phyloP scores from a whole-genome alignment of 2,113 vertebrate species.

The Seriola quinqueradiata region DNA sequence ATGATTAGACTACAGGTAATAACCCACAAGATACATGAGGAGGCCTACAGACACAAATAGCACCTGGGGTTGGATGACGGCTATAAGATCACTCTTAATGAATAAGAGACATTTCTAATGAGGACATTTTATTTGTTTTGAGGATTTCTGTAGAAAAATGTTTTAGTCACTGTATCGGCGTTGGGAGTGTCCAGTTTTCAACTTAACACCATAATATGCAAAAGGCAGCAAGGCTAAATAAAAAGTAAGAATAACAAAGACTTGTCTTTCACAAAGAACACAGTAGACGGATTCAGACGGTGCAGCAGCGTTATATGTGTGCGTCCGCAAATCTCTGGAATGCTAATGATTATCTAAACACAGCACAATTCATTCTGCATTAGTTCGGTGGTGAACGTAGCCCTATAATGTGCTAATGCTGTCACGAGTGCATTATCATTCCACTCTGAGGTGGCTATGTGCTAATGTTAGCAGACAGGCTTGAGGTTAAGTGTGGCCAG shows the following conservation, averaged over 20 bases:
- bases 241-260: not conserved
- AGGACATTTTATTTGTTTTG: not conserved
- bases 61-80: not conserved
- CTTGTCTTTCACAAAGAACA: not conserved
- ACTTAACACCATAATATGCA: not conserved
- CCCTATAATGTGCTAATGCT: conserved; percentile 51
- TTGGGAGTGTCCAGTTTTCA: not conserved
- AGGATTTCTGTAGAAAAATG: not conserved
- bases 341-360: conserved; percentile 57
- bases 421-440: conserved; percentile 58
- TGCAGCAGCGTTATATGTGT: not conserved
- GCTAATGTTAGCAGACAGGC: conserved; percentile 74
- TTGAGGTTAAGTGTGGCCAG: conserved; percentile 78
- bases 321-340: conserved; percentile 38
- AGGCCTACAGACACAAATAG: not conserved
- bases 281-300: not conserved
- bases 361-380: conserved; percentile 33
- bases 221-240: not conserved
- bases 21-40: too few species aligned
- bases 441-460: conserved; percentile 58
- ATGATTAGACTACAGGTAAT: not conserved
- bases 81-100: not conserved
- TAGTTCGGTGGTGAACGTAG: conserved; percentile 15
- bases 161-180: not conserved
- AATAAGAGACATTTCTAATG: not conserved